Conservation (phyloP, 2,797 vertebrate species). For the Sebastes variabilis region DNA sequence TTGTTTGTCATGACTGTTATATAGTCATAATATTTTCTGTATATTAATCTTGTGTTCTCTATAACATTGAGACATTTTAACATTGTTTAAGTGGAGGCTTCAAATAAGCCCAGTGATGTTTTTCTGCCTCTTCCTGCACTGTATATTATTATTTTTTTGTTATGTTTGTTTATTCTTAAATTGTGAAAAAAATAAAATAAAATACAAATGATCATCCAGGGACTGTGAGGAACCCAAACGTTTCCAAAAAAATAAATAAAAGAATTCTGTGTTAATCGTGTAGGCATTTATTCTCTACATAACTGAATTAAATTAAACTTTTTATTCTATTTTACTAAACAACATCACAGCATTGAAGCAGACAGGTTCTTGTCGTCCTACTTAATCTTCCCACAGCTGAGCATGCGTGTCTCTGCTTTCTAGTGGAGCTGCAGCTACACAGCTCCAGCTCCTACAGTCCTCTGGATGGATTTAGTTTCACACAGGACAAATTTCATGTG, state of each 20-base stretch:
- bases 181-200: too few relatives aligned
- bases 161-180: too few relatives aligned
- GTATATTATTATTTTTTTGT: too few relatives aligned
- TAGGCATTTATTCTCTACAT: too few relatives aligned
- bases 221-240: slow-evolving; percentile 8
- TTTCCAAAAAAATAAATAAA: background rate
- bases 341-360: background rate
- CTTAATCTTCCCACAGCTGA: slow-evolving; percentile 18
- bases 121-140: too few relatives aligned
- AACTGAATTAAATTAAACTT: background rate
- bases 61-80: too few relatives aligned
- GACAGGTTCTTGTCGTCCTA: background rate
- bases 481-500: slow-evolving; percentile 44
- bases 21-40: too few relatives aligned
- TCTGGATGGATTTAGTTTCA: slow-evolving; percentile 52
- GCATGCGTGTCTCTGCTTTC: background rate
- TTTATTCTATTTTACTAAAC: background rate
- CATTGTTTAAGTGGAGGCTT: too few relatives aligned
- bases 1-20: too few relatives aligned
- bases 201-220: background rate
- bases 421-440: slow-evolving; percentile 1
- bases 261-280: background rate
- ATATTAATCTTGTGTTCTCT: too few relatives aligned
- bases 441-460: background rate
- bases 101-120: too few relatives aligned